Evolutionary conservation across 2,888 invertebrate species (phyloP), one percentile per base, ranked within the genome.

Genomic region (Macrophya alboannulata): DNA sequence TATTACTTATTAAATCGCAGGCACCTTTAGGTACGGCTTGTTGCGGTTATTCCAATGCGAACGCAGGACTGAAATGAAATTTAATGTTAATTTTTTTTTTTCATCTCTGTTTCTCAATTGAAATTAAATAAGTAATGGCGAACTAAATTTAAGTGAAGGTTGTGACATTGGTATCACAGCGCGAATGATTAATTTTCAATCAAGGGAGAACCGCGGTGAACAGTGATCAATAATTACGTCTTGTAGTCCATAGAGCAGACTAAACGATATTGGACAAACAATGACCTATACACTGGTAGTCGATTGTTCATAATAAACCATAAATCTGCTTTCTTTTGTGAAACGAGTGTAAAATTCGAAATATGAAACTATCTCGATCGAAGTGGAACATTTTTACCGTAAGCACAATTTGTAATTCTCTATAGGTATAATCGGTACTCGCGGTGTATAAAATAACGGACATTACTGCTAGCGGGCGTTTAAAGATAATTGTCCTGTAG

Each of bases 391-490:
- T 62, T 40, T 81, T 21, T 40, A 81, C 48, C 81, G 81, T 81
- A 81, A 43, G 59, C 37, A 81, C 62, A 81, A 81, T 62, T 15
- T 81, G 43, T 81, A 21, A 51, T 77, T 51, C 4, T 62, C 21
- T 62, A 21, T 37, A 21, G 43, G 21, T n/a, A 5, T 6, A 40
- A 40, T 59, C 59, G 6, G 62, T 81, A 62, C 21, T 43, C 62
- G 48, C n/a, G n/a, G n/a, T 81, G 43, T 25, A 51, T 62, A 62
- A 43, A 81, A 6, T 81, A 81, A 81, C 81, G 81, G 81, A 12
- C 25, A 81, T 62, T 43, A 37, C 55, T 21, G 59, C 81, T 62
- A 6, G 12, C 21, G 17, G 81, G 81, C 62, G 21, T 40, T 43
- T 15, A 25, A 81, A 15, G 1, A 40, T 43, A 81, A 81, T 81